These are phyloP conservation scores for Cricetomys ansorgei DNA, from an alignment of 2,113 vertebrate species.

Conservation along the genomic window DNA sequence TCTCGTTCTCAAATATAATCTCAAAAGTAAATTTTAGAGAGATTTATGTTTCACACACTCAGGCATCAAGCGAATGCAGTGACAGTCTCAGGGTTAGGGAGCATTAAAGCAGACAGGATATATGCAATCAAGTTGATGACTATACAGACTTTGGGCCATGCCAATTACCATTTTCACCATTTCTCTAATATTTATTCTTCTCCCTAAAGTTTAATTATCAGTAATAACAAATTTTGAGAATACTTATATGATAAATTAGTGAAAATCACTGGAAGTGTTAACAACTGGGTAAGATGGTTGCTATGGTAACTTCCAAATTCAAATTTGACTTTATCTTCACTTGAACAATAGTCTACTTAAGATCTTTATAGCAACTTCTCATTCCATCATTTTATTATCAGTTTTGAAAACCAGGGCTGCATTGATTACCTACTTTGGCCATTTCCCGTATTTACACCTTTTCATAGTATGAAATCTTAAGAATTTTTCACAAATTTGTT, in stretches of 20 bases:
- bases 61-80: neutral
- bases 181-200: neutral
- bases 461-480: neutral
- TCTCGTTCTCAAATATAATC: neutral
- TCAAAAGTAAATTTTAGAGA: neutral
- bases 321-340: neutral
- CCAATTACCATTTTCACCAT: neutral
- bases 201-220: neutral
- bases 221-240: neutral
- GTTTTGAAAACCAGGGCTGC: neutral
- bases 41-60: neutral
- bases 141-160: neutral
- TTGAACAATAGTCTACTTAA: neutral
- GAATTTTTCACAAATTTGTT: neutral
- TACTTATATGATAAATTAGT: constrained; percentile 40
- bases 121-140: neutral
- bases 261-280: neutral
- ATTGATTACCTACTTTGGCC: neutral
- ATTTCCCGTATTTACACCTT: neutral
- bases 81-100: neutral
- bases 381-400: neutral
- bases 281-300: neutral
- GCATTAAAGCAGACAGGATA: neutral
- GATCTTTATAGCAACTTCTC: neutral
- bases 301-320: neutral